Evolutionary conservation across 2,888 invertebrate genomes (phyloP).

Genomic region (Labia minor): DNA sequence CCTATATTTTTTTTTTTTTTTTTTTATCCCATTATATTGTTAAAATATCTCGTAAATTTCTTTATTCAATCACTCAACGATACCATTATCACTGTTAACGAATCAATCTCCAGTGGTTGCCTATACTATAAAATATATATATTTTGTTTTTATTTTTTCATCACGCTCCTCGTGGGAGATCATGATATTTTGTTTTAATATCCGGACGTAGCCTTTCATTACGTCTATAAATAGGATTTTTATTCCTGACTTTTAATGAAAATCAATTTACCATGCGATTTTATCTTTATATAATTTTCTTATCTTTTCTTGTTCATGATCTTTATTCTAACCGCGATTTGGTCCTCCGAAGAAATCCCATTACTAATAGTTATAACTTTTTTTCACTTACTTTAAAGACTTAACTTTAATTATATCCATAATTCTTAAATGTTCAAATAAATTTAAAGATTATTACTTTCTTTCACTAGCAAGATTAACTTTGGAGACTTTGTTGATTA

Average conservation of each 20-base stretch:
- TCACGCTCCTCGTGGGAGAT: neutral
- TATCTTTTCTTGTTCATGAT: too few species aligned
- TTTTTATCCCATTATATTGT: neutral
- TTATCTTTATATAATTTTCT: too few species aligned
- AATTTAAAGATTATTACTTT: too few species aligned
- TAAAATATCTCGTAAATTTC: constrained; percentile 7
- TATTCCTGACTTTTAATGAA: neutral
- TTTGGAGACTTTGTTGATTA: too few species aligned
- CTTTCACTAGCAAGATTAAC: too few species aligned
- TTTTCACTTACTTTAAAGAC: too few species aligned
- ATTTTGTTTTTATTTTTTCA: neutral
- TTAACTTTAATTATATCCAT: too few species aligned
- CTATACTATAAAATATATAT: neutral
- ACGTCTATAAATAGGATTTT: neutral
- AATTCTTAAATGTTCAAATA: too few species aligned
- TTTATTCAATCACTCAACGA: neutral
- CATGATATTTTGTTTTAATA: neutral
- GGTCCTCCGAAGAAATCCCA: too few species aligned
- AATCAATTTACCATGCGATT: too few species aligned
- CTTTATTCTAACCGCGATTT: too few species aligned
- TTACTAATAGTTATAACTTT: too few species aligned
- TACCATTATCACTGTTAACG: neutral
- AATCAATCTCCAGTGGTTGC: neutral
- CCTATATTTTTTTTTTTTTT: neutral
- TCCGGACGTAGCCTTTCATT: neutral